Evolutionary conservation across 2,888 invertebrate species (phyloP).

Genomic region (Ectemnius cavifrons): DNA sequence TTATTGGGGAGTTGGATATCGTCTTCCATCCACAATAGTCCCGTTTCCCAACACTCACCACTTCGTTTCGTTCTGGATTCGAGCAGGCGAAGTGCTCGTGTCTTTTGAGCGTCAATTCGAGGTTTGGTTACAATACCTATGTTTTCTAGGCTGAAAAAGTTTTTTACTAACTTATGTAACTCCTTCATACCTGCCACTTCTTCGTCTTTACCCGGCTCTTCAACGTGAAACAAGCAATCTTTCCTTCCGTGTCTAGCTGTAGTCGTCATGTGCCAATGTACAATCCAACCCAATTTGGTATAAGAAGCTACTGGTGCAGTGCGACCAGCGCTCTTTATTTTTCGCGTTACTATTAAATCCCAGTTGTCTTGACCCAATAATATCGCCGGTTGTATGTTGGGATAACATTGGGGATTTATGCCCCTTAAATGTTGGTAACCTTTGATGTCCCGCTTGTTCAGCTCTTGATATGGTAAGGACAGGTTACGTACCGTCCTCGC

Average conservation of each 20-base stretch:
- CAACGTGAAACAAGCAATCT: neutral
- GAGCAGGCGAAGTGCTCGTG: neutral
- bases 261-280: neutral
- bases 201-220: neutral
- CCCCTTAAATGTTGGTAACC: neutral
- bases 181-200: neutral
- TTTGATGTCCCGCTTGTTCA: neutral
- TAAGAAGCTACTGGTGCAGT: neutral
- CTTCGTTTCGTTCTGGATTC: neutral
- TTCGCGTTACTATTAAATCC: neutral
- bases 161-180: neutral
- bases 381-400: neutral
- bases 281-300: neutral
- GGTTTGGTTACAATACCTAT: neutral
- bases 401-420: neutral
- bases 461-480: neutral
- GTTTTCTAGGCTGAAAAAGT: neutral
- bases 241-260: neutral
- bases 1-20: neutral
- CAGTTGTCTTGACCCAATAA: neutral
- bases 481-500: neutral
- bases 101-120: neutral
- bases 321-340: neutral
- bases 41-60: neutral
- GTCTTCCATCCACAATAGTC: neutral